A percentile compares a stretch with the other conserved stretches of the same genome.
Evolutionary conservation across 2,797 vertebrate genomes (phyloP).

Genomic region (Notolabrus celidotus): DNA sequence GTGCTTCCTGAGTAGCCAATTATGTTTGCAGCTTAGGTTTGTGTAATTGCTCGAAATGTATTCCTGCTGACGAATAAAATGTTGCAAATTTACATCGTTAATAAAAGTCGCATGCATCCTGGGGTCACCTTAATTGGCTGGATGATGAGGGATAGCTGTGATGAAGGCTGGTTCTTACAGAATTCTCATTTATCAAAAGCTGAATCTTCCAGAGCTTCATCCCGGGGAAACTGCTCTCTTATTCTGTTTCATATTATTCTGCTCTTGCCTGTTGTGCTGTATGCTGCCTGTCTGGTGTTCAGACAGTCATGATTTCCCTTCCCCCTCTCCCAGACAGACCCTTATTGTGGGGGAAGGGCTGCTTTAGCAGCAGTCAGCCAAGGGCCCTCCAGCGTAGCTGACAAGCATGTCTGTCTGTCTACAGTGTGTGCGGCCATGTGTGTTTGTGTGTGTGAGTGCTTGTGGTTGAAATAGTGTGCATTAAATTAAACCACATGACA

Average conservation of each 20-base stretch:
- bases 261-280: constrained; percentile 56
- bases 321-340: constrained; percentile 83
- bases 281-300: constrained; percentile 74
- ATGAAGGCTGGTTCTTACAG: constrained; percentile 7
- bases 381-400: constrained; percentile 80
- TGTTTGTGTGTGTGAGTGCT: constrained; percentile 6
- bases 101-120: constrained; percentile 15
- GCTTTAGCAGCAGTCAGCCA: constrained; percentile 79
- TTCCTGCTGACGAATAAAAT: constrained; percentile 36
- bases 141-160: constrained; percentile 14
- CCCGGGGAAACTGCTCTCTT: background rate
- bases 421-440: constrained; percentile 27
- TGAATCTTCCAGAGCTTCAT: constrained; percentile 13
- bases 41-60: constrained; percentile 28
- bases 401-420: constrained; percentile 80
- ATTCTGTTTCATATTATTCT: constrained; percentile 45
- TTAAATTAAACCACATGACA: constrained; percentile 59
- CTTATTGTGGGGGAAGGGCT: constrained; percentile 79
- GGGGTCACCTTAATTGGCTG: constrained; percentile 24
- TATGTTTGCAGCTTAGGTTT: constrained; percentile 31
- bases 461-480: constrained; percentile 40
- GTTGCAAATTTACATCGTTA: constrained; percentile 30
- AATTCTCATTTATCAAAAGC: constrained; percentile 9
- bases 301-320: constrained; percentile 82
- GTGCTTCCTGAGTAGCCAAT: constrained; percentile 35